phyloP scores from a whole-genome alignment of 2,113 vertebrate species.

The Anolis carolinensis region DNA sequence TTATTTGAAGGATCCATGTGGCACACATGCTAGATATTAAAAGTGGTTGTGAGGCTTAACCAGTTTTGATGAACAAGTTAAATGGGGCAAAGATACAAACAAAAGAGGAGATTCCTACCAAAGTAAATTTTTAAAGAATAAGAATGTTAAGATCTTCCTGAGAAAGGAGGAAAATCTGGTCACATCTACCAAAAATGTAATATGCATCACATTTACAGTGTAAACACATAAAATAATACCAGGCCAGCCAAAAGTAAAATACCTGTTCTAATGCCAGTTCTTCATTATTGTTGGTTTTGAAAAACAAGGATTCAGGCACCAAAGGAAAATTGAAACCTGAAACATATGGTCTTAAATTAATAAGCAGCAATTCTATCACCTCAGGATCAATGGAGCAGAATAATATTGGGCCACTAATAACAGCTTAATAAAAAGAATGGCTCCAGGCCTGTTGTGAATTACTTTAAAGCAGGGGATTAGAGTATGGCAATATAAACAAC shows the following conservation, averaged over 20 bases:
- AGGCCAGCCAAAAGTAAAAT: not conserved
- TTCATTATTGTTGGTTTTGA: not conserved
- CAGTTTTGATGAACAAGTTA: not conserved
- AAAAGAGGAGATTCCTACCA: not conserved
- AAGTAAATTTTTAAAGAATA: not conserved
- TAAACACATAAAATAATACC: not conserved
- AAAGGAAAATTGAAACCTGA: slow-evolving; percentile 56
- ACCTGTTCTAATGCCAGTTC: not conserved
- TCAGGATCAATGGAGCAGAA: slow-evolving; percentile 69
- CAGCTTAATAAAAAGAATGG: slow-evolving; percentile 68
- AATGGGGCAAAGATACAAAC: not conserved
- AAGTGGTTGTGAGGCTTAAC: not conserved
- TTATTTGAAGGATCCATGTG: not conserved
- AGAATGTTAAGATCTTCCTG: not conserved
- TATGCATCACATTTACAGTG: not conserved
- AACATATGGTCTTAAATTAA: slow-evolving; percentile 28
- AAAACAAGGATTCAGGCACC: slow-evolving; percentile 30
- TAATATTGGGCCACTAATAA: slow-evolving; percentile 70
- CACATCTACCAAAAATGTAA: not conserved
- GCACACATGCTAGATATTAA: not conserved
- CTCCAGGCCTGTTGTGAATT: slow-evolving; percentile 58
- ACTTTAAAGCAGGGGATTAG: slow-evolving; percentile 67
- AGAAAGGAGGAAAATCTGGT: not conserved
- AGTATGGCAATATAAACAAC: slow-evolving; percentile 67
- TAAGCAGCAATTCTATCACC: slow-evolving; percentile 67